Conservation (phyloP, 2,888 invertebrate genomes). For the Agrotis segetum region DNA sequence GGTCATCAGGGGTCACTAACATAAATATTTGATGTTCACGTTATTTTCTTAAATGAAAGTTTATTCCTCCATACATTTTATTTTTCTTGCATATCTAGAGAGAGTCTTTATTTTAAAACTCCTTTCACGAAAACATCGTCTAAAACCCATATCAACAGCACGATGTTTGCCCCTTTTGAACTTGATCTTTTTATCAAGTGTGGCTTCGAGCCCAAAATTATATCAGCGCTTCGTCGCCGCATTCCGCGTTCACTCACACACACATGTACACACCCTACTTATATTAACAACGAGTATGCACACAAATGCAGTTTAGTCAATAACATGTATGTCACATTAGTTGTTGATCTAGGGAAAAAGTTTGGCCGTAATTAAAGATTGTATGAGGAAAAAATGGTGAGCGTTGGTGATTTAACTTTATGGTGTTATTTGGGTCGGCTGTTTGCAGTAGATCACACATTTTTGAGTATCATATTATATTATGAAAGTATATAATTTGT, state of each 20-base stretch:
- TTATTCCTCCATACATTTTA: neutral
- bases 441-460: no score
- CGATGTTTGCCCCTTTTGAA: conserved; percentile 85
- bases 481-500: no score
- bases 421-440: no score
- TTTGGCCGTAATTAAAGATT: conserved; percentile 11
- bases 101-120: conserved; percentile 32
- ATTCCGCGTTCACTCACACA: conserved; percentile 81
- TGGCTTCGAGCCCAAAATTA: conserved; percentile 81
- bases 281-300: conserved; percentile 43
- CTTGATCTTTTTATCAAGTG: conserved; percentile 89
- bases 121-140: conserved; percentile 60
- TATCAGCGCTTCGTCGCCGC: conserved; percentile 81
- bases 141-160: conserved; percentile 72
- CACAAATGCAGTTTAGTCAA: conserved; percentile 42
- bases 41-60: neutral
- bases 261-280: conserved; percentile 62
- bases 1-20: neutral
- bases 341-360: conserved; percentile 30
- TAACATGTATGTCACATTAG: conserved; percentile 41
- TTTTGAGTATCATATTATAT: no score
- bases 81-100: neutral
- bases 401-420: neutral
- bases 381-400: conserved; percentile 5
- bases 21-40: no score